Base-by-base conservation (phyloP, 2,113 vertebrate genomes). In the Chinchilla lanigera region DNA sequence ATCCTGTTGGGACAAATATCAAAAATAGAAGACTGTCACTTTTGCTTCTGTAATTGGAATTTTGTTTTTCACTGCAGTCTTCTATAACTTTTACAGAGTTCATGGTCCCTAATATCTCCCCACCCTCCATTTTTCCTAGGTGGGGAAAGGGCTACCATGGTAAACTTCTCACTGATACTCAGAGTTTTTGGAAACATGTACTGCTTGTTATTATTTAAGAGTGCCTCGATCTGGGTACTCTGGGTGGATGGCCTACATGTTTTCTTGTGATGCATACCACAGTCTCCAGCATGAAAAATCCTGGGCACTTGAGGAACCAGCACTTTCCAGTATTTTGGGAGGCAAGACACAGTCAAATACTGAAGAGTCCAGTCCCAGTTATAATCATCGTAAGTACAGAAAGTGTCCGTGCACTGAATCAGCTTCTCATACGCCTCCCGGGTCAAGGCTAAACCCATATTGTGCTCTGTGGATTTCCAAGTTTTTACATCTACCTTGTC, bases 311-410 rank as follows among this genome's bases (percentile, higher is more conserved):
- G 99, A 12, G 99, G 99, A 77, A 99, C 99, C 98, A 99, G 99
- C 47, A 99, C 99, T 98, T 99, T 99, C 99, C 99, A 99, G 98
- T 99, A 99, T 86, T 99, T 98, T 89, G 99, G 99, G 99, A 99
- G 99, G 98, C 99, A 99, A 91, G 98, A 98, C 47, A 99, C 99
- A 26, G 99, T 99, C 97, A 99, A 98, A 97, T 99, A 99, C 67
- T 99, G 99, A 97, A 99, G 98, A 63, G 99, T 99, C 99, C 99
- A 99, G 98, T 99, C 99, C 99, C 99, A 99, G 99, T 99, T 99
- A 98, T 99, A 99, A 96, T 99, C 99, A 54, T 99, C 99, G 0
- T 99, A 99, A 89, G 99, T 99, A 99, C 99, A 99, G 99, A 99
- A 99, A 85, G 99, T 98, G n/a, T 99, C 99, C 13, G 99, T 99